phyloP scores from a whole-genome alignment of 2,113 vertebrate genomes.

The Pterocles gutturalis region DNA sequence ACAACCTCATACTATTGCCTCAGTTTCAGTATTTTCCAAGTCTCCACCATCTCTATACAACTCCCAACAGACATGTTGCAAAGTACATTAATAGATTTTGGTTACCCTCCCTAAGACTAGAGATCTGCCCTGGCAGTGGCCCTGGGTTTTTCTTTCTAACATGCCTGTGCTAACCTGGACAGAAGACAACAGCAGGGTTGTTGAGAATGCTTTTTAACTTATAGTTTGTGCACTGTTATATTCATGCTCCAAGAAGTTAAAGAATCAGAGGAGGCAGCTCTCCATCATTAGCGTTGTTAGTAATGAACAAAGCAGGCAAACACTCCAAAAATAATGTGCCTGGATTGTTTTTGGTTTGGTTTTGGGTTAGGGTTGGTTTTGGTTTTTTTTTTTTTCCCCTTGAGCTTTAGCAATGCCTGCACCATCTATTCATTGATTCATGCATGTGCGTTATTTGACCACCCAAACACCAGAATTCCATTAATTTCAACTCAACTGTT shows the following conservation, averaged over 20 bases:
- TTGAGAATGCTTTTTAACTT: constrained; percentile 26
- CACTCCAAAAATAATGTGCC: not conserved
- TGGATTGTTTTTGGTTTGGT: not conserved
- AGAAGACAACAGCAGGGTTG: not conserved
- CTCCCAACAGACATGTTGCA: not conserved
- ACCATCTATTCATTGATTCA: not conserved
- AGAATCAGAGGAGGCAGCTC: not conserved
- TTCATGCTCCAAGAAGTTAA: not conserved
- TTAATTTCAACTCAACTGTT: not conserved
- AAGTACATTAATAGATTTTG: not conserved
- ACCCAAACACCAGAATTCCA: not conserved
- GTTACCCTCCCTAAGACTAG: not conserved
- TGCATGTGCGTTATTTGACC: not conserved
- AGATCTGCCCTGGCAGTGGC: constrained; percentile 57
- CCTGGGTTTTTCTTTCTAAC: constrained; percentile 59
- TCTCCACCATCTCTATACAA: not conserved
- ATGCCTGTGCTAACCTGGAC: constrained; percentile 50
- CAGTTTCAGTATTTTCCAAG: not conserved
- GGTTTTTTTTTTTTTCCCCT: not conserved
- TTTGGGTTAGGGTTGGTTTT: no score
- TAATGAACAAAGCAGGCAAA: not conserved
- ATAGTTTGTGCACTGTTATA: not conserved
- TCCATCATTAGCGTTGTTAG: not conserved
- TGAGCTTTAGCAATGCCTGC: not conserved
- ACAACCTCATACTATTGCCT: not conserved